Conservation (phyloP, 2,113 vertebrate genomes). For the Theristicus caerulescens region DNA sequence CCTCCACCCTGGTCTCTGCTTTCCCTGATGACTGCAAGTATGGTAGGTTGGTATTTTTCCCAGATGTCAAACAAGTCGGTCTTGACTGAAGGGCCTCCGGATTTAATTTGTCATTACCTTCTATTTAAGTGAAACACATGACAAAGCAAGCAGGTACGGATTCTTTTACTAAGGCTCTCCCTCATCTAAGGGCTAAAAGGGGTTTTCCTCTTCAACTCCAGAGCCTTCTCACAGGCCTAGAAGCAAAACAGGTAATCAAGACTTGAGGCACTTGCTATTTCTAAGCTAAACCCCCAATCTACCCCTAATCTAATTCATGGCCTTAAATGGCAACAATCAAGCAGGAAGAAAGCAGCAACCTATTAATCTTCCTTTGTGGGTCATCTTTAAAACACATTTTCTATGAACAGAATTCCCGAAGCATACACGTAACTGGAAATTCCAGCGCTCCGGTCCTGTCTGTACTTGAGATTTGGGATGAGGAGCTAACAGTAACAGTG, state of each 20-base stretch:
- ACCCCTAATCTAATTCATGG: not conserved
- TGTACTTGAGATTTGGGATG: conserved; percentile 30
- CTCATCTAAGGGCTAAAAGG: not conserved
- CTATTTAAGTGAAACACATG: not conserved
- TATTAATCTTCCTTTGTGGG: conserved; percentile 7
- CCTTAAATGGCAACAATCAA: conserved; percentile 33
- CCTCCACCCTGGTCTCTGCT: not conserved
- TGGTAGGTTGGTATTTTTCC: not conserved
- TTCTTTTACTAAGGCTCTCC: not conserved
- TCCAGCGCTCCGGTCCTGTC: not conserved
- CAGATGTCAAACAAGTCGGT: not conserved
- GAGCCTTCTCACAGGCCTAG: not conserved
- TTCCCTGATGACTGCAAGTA: not conserved
- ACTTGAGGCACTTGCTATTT: not conserved
- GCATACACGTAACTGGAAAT: conserved; percentile 38
- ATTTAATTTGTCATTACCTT: conserved; percentile 28
- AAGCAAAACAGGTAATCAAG: conserved; percentile 24
- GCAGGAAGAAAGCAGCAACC: not conserved
- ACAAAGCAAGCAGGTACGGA: not conserved
- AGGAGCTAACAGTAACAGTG: not conserved
- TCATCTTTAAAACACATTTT: conserved; percentile 33
- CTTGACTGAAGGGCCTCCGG: not conserved
- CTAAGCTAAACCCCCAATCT: not conserved
- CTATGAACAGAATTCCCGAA: conserved; percentile 6
- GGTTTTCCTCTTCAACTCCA: not conserved